Base-by-base conservation (phyloP, 2,797 vertebrate genomes). In the Tenualosa ilisha region DNA sequence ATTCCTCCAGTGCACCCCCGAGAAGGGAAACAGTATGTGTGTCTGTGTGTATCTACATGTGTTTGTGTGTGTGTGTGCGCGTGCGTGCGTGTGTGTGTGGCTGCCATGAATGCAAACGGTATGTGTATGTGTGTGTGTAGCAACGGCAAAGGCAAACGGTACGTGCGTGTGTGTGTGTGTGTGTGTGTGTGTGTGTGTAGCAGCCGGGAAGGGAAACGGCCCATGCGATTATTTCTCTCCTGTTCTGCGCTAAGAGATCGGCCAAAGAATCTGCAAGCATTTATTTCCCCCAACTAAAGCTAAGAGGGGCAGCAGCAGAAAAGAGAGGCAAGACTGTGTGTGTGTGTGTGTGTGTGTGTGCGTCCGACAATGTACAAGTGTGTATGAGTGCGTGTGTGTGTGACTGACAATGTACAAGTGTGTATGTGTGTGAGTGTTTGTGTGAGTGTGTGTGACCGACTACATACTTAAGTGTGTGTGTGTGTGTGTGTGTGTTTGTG, bases 231-330 rank as follows among this genome's bases (percentile, higher is more conserved):
- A 56, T 43, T 49, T 43, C 54, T 83, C 84, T 85, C 56, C 50
- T 51, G 46, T 7, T 13, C 56, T 65, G 59, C 37, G 84, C 26
- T 24, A 59, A 83, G 61, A 83, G 26, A 50, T 82, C 83, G 15
- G 83, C 82, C 40, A 75, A 86, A 82, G 54, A 49, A 83, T 87
- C 20, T 65, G 83, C 49, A 50, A 82, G 51, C 46, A 82, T 83
- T 86, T 82, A 86, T 81, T 87, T 83, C 84, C 83, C 83, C 75
- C 40, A 81, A 61, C 87, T 59, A 85, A 40, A 31, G 26, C 11
- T 8, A 9, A 24, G 12, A 31, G n/a, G 17, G 54, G 17, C 5
- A 1, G 24, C 24, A 65, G 61, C 17, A 83, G 75, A 61, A 82
- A 50, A 85, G 37, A 40, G 59, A 49, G 49, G 15, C 24, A 53